Conservation (phyloP, 2,888 invertebrate species). For the Dryobota labecula region DNA sequence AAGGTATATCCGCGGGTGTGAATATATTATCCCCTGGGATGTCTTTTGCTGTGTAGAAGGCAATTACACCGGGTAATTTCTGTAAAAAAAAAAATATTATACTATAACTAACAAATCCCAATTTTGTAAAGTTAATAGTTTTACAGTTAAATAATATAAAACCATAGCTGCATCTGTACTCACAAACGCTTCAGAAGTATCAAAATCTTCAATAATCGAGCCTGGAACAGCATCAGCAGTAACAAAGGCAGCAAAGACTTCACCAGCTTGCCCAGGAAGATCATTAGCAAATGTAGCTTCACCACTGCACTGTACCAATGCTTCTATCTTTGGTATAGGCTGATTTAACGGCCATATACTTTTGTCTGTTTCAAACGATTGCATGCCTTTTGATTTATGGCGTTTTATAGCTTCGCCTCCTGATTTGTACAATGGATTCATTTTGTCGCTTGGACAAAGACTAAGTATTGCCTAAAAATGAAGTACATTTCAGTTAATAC, state of each 20-base stretch:
- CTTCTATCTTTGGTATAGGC: constrained; percentile 92
- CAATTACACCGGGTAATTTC: constrained; percentile 91
- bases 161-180: constrained; percentile 38
- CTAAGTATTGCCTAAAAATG: constrained; percentile 68
- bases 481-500: background rate
- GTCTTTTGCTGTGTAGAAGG: constrained; percentile 91
- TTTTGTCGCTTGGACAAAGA: constrained; percentile 67
- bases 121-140: background rate
- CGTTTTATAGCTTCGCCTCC: constrained; percentile 67
- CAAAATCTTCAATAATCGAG: constrained; percentile 88
- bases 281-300: constrained; percentile 93
- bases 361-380: constrained; percentile 91
- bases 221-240: constrained; percentile 88
- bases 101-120: background rate
- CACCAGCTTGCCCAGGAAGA: constrained; percentile 89
- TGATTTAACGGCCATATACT: constrained; percentile 92
- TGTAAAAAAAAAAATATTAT: constrained; percentile 71
- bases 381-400: constrained; percentile 88
- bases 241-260: constrained; percentile 93
- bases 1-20: constrained; percentile 70
- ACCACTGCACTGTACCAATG: constrained; percentile 91
- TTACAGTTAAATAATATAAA: background rate
- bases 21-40: constrained; percentile 92
- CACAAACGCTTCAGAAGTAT: constrained; percentile 92
- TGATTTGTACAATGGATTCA: constrained; percentile 64